These are phyloP conservation scores for Pelosia muscerda DNA, from an alignment of 2,888 invertebrate species.

Conservation along the genomic window DNA sequence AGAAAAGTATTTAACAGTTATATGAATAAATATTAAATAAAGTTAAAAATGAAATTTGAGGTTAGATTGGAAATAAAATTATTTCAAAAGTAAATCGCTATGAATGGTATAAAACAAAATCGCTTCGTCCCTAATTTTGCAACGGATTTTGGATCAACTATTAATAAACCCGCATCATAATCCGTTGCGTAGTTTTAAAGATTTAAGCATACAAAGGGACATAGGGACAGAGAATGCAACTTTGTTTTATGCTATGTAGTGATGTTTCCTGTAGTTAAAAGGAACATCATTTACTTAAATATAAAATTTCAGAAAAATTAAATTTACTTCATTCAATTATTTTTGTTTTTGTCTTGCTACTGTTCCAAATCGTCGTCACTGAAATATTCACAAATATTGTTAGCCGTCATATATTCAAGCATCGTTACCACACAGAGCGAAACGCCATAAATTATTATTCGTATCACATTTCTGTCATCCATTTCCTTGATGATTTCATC, in stretches of 20 bases:
- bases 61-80: not conserved
- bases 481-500: conserved; percentile 54
- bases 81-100: no score
- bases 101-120: no score
- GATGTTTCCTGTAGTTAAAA: not conserved
- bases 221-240: no score
- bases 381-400: conserved; percentile 26
- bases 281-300: not conserved
- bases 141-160: no score
- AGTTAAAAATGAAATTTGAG: no score
- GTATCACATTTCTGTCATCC: conserved; percentile 42
- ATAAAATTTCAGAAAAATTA: not conserved
- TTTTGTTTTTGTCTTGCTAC: conserved; percentile 15
- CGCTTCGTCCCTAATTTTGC: no score
- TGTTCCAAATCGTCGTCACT: conserved; percentile 8
- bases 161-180: no score
- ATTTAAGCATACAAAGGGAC: no score
- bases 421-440: conserved; percentile 38
- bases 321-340: not conserved
- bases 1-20: no score
- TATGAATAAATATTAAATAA: no score
- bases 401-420: conserved; percentile 11
- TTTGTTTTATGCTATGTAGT: no score
- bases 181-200: no score
- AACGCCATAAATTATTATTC: conserved; percentile 44